Conservation (phyloP, 2,113 vertebrate species). For the Nothocercus nigrocapillus region DNA sequence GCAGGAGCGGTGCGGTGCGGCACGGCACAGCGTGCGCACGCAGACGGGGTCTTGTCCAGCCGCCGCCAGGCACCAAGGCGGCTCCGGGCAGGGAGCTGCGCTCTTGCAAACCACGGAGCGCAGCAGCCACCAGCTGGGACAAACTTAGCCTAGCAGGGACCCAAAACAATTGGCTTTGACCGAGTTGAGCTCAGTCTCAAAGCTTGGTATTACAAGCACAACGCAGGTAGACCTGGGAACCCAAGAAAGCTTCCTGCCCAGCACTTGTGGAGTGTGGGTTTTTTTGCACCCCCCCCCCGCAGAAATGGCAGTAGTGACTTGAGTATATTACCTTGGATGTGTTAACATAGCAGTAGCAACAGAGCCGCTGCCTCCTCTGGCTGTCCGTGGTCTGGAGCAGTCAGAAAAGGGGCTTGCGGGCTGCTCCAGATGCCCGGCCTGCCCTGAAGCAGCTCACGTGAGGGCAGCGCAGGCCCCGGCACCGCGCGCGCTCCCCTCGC, state of each 20-base stretch:
- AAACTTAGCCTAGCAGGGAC: not conserved
- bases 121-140: not conserved
- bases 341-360: not conserved
- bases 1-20: no score
- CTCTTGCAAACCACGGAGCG: not conserved
- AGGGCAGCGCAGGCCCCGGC: not conserved
- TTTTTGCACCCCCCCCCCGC: no score
- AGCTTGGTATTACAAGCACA: not conserved
- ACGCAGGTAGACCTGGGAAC: not conserved
- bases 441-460: not conserved
- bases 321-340: not conserved
- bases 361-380: rapidly evolving
- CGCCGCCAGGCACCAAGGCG: not conserved
- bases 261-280: not conserved
- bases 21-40: rapidly evolving
- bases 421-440: not conserved
- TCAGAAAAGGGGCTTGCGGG: not conserved
- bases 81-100: not conserved
- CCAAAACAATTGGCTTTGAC: not conserved
- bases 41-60: not conserved
- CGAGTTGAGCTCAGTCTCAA: not conserved
- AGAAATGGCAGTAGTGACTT: not conserved
- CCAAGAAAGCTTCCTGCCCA: not conserved
- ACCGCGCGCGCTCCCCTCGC: not conserved
- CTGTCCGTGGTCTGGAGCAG: not conserved